Conservation (phyloP, 1,140 invertebrate species). For the Pachyrhynchus sulphureomaculatus region DNA sequence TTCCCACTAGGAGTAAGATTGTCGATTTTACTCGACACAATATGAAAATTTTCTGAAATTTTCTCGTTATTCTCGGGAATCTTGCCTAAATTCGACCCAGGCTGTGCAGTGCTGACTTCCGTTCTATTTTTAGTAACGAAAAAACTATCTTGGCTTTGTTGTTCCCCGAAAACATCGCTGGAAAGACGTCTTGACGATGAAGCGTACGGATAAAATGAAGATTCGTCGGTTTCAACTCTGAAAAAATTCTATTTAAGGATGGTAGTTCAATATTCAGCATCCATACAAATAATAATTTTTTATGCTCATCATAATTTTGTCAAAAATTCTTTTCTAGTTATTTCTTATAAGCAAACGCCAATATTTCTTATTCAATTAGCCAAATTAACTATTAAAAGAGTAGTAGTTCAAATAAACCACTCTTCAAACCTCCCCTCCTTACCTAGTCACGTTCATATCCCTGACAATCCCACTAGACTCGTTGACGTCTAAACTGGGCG, state of each 20-base stretch:
- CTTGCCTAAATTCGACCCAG: slow-evolving; percentile 9
- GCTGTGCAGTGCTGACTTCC: background rate
- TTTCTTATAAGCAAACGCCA: no score
- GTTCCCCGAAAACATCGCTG: slow-evolving; percentile 33
- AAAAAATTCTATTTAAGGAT: no score
- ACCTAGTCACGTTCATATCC: background rate
- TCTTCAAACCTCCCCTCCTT: no score
- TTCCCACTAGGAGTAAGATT: slow-evolving; percentile 25
- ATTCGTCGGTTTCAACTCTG: slow-evolving; percentile 30
- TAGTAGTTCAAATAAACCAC: slow-evolving; percentile 27
- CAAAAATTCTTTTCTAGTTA: background rate
- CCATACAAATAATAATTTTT: background rate
- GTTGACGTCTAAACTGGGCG: slow-evolving; percentile 32
- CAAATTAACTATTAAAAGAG: slow-evolving; percentile 14
- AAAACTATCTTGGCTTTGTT: slow-evolving; percentile 33
- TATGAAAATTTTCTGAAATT: slow-evolving; percentile 10
- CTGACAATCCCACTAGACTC: background rate
- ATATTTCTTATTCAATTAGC: no score
- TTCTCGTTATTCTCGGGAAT: slow-evolving; percentile 21
- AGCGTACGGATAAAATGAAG: slow-evolving; percentile 28
- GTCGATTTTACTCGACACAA: slow-evolving; percentile 9
- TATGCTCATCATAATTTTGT: background rate
- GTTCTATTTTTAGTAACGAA: slow-evolving; percentile 32
- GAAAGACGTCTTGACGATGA: slow-evolving; percentile 29
- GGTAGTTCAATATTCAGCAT: background rate